Conservation (phyloP, 2,888 invertebrate genomes). For the Nowickia ferox region DNA sequence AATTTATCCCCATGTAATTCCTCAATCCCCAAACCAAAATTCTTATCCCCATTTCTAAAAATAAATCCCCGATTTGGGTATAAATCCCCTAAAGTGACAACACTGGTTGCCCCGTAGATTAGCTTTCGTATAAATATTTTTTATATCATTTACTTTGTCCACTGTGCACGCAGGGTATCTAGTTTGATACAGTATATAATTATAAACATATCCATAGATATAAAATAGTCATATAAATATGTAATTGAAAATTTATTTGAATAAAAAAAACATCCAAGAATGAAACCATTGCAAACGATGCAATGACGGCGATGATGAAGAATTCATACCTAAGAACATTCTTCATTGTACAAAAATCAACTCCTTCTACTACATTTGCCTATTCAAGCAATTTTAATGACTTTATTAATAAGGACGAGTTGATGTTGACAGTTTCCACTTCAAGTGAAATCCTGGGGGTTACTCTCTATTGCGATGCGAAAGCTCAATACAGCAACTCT, state of each 20-base stretch:
- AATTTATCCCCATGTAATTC: too few species aligned
- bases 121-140: not conserved
- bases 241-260: slow-evolving; percentile 24
- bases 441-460: too few species aligned
- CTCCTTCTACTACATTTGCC: slow-evolving; percentile 24
- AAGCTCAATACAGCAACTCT: too few species aligned
- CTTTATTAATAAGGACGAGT: too few species aligned
- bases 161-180: not conserved
- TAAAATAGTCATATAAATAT: not conserved
- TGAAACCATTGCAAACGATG: not conserved
- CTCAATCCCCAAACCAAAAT: too few species aligned
- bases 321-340: not conserved
- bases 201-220: not conserved
- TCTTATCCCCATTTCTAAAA: too few species aligned
- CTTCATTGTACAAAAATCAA: slow-evolving; percentile 14
- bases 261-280: slow-evolving; percentile 25
- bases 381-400: not conserved
- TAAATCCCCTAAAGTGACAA: too few species aligned
- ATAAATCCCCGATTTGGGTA: too few species aligned
- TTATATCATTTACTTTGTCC: too few species aligned
- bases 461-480: too few species aligned
- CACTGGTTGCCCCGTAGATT: too few species aligned
- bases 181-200: not conserved
- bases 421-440: too few species aligned
- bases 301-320: not conserved